Percentiles rank a stretch among this genome's conserved stretches.
phyloP scores from a whole-genome alignment of 1,140 invertebrate species.

The Papilio glaucus region DNA sequence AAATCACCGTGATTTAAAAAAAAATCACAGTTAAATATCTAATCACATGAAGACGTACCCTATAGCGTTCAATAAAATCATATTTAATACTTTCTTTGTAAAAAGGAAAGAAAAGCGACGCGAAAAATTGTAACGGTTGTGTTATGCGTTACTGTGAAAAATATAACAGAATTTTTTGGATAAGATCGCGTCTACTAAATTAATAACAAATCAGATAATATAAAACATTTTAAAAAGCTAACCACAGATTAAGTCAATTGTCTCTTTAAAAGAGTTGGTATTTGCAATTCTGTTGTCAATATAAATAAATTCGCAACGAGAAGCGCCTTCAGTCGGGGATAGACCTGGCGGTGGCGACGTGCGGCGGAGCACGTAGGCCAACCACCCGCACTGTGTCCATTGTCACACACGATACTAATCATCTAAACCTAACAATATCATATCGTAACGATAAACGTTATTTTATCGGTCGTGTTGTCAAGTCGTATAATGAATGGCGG shows the following conservation, averaged over 20 bases:
- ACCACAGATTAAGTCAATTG: background rate
- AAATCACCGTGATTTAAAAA: background rate
- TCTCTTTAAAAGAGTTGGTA: background rate
- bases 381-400: constrained; percentile 45
- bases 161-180: too few species aligned
- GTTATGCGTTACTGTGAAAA: too few species aligned
- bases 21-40: background rate
- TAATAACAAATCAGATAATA: background rate
- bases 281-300: constrained; percentile 38
- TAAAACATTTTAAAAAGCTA: background rate
- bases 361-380: constrained; percentile 72
- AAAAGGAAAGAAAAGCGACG: too few species aligned
- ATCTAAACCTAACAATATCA: constrained; percentile 27
- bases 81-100: too few species aligned
- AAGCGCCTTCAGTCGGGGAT: constrained; percentile 53
- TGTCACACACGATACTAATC: constrained; percentile 47
- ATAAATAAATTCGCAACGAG: constrained; percentile 56
- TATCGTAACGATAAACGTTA: constrained; percentile 17
- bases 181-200: too few species aligned
- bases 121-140: too few species aligned
- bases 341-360: constrained; percentile 59
- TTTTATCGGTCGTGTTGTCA: background rate
- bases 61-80: too few species aligned
- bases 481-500: background rate
- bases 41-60: background rate